Conservation (phyloP, 2,113 vertebrate genomes). For the Sturnira hondurensis region DNA sequence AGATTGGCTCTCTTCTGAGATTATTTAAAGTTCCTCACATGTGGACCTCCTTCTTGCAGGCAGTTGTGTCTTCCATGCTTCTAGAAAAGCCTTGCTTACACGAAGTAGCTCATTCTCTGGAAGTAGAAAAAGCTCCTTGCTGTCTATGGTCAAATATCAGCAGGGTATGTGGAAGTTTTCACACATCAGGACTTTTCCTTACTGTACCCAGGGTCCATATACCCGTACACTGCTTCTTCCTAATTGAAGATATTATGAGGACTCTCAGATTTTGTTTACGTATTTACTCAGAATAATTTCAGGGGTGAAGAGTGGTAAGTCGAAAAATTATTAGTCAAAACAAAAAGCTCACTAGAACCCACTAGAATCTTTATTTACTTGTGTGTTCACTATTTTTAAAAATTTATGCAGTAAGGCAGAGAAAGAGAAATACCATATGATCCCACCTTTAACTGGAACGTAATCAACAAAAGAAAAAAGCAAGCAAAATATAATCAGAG, state of each 20-base stretch:
- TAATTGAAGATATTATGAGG: neutral
- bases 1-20: neutral
- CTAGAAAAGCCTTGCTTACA: neutral
- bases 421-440: too few relatives aligned
- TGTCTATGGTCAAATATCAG: neutral
- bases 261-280: too few relatives aligned
- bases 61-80: too few relatives aligned
- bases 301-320: neutral
- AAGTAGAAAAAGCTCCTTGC: neutral
- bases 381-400: neutral
- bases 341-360: neutral
- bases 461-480: too few relatives aligned
- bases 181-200: neutral
- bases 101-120: neutral
- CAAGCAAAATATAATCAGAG: too few relatives aligned
- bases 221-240: neutral
- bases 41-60: neutral
- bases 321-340: neutral
- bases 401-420: neutral
- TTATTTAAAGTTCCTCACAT: accelerated
- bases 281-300: neutral
- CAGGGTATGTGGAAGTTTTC: neutral
- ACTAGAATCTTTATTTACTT: neutral
- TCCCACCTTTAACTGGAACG: too few relatives aligned
- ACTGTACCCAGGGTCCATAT: neutral